Evolutionary conservation across 2,113 vertebrate species (phyloP).

Genomic region (Alosa alosa): DNA sequence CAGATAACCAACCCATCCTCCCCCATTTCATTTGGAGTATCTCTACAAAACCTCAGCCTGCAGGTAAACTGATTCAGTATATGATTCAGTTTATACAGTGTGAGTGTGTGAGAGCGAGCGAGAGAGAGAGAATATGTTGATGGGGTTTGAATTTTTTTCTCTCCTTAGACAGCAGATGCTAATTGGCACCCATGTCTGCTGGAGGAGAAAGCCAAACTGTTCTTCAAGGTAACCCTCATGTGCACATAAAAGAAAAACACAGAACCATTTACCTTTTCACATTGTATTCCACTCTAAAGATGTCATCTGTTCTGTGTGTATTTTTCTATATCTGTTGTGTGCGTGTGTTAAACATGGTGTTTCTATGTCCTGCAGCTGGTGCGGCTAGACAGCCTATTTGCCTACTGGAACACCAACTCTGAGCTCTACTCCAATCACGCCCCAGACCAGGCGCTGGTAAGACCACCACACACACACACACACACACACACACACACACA

Average conservation of each 20-base stretch:
- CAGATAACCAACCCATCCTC: constrained; percentile 88
- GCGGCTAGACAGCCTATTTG: constrained; percentile 90
- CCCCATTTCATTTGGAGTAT: constrained; percentile 91
- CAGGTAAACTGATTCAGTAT: constrained; percentile 74
- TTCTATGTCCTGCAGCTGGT: constrained; percentile 76
- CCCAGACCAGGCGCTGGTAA: constrained; percentile 84
- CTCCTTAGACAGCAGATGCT: constrained; percentile 84
- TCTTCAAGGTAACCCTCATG: constrained; percentile 83
- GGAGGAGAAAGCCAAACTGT: constrained; percentile 87
- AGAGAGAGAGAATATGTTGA: background rate
- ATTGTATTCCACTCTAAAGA: no score
- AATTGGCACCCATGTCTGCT: constrained; percentile 91
- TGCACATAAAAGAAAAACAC: background rate
- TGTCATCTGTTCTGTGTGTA: background rate
- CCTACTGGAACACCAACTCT: constrained; percentile 95
- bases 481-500: constrained; percentile 7
- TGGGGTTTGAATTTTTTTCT: background rate
- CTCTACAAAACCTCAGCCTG: constrained; percentile 94
- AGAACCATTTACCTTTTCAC: no score
- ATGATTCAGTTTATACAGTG: background rate
- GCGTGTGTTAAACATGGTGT: background rate
- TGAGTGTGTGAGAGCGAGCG: background rate
- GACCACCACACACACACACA: constrained; percentile 48
- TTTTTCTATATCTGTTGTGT: background rate
- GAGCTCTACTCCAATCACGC: constrained; percentile 82